These are phyloP conservation scores for Xestia xanthographa DNA, from an alignment of 2,888 invertebrate genomes.

Conservation along the genomic window DNA sequence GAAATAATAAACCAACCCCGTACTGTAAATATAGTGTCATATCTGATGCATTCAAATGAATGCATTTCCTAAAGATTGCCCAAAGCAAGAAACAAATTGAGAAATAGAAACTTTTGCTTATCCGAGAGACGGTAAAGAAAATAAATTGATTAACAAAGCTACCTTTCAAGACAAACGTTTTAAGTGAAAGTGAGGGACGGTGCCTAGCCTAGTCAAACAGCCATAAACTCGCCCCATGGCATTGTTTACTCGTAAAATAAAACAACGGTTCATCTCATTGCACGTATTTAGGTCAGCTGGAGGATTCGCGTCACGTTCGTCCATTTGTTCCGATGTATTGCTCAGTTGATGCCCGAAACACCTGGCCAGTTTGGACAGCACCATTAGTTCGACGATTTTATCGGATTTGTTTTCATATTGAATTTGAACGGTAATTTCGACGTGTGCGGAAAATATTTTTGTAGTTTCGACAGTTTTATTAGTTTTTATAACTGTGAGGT, in stretches of 20 bases:
- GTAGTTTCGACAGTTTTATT: constrained; percentile 59
- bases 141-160: constrained; percentile 51
- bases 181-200: constrained; percentile 53
- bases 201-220: constrained; percentile 52
- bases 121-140: constrained; percentile 13
- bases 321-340: constrained; percentile 88
- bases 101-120: constrained; percentile 24
- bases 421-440: constrained; percentile 66
- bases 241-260: constrained; percentile 68
- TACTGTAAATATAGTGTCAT: too few species aligned
- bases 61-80: neutral
- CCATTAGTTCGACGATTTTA: constrained; percentile 65
- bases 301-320: constrained; percentile 82
- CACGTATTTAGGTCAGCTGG: constrained; percentile 77
- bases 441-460: constrained; percentile 48
- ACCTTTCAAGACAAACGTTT: constrained; percentile 51
- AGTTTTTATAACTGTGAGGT: constrained; percentile 39
- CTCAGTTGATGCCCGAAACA: constrained; percentile 78
- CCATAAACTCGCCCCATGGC: constrained; percentile 57
- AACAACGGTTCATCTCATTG: constrained; percentile 67
- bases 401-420: constrained; percentile 70
- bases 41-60: neutral
- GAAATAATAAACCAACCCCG: too few species aligned
- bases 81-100: constrained; percentile 18
- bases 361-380: constrained; percentile 79